A percentile compares a stretch with the other conserved stretches of the same genome.
These are phyloP conservation scores for Ancistrus triradiatus DNA, from an alignment of 2,113 vertebrate genomes.

Conservation along the genomic window DNA sequence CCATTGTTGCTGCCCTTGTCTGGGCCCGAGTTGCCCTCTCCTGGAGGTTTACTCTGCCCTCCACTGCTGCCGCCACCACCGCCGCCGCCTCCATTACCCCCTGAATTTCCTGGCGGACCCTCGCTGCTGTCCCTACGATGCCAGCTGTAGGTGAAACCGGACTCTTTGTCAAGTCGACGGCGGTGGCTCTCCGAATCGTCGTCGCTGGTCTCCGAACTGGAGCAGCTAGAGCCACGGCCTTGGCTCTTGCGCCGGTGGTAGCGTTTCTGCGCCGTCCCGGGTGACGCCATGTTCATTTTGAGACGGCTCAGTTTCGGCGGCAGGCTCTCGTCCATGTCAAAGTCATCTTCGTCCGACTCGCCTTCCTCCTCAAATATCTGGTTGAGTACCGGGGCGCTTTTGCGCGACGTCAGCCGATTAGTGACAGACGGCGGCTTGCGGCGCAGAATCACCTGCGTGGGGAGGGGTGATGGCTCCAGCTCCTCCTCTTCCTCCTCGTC, in stretches of 20 bases:
- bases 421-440: slow-evolving; percentile 90
- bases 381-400: slow-evolving; percentile 92
- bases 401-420: slow-evolving; percentile 89
- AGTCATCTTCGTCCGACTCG: slow-evolving; percentile 92
- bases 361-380: slow-evolving; percentile 98
- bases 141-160: slow-evolving; percentile 83
- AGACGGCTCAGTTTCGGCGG: slow-evolving; percentile 92
- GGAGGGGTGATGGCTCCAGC: slow-evolving; percentile 77
- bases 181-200: slow-evolving; percentile 92
- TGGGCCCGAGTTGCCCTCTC: slow-evolving; percentile 64
- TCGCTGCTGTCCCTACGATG: slow-evolving; percentile 90
- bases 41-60: slow-evolving; percentile 77
- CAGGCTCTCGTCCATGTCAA: slow-evolving; percentile 89
- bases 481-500: slow-evolving; percentile 97
- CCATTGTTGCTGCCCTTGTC: slow-evolving; percentile 74
- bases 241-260: slow-evolving; percentile 92
- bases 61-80: slow-evolving; percentile 67
- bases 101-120: slow-evolving; percentile 86
- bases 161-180: slow-evolving; percentile 84
- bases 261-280: slow-evolving; percentile 83
- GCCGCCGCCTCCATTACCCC: slow-evolving; percentile 64
- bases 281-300: slow-evolving; percentile 92
- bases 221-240: slow-evolving; percentile 91
- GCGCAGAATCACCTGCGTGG: slow-evolving; percentile 84
- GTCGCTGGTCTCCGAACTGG: slow-evolving; percentile 94